These are phyloP conservation scores for Strigamia maritima DNA, from an alignment of 2,888 invertebrate species.

Conservation along the genomic window DNA sequence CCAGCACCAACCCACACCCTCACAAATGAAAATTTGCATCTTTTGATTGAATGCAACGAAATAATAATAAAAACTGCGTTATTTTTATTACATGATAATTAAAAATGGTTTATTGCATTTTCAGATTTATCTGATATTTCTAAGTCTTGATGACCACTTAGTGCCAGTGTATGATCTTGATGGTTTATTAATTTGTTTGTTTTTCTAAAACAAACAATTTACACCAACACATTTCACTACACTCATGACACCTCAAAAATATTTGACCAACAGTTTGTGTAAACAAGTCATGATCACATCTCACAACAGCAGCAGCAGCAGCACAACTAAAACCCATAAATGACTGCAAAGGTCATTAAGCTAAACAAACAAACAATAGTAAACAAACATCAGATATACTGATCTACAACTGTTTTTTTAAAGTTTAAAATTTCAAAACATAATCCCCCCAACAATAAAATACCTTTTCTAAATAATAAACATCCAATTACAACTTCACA, in stretches of 20 bases:
- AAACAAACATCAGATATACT: too few species aligned
- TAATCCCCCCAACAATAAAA: too few species aligned
- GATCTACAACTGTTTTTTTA: too few species aligned
- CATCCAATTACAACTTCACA: background rate
- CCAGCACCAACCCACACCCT: background rate
- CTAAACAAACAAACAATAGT: too few species aligned
- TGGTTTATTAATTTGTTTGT: constrained; percentile 10
- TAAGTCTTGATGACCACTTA: background rate
- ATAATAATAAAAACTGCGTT: too few species aligned
- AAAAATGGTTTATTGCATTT: background rate
- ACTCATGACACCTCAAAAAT: background rate
- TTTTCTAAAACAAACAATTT: background rate
- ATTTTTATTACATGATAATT: background rate
- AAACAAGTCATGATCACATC: background rate
- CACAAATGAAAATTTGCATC: background rate
- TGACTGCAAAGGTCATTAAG: too few species aligned
- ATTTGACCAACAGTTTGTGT: background rate
- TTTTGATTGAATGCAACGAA: background rate
- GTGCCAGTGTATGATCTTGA: background rate
- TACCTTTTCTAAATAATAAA: too few species aligned
- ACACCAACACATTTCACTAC: background rate
- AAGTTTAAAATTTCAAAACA: too few species aligned
- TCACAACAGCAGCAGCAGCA: background rate
- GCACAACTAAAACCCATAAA: background rate
- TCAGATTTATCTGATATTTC: background rate